Percentiles rank a stretch among this genome's conserved stretches.
These are phyloP conservation scores for Pterostichus madidus DNA, from an alignment of 2,888 invertebrate genomes.

Conservation along the genomic window DNA sequence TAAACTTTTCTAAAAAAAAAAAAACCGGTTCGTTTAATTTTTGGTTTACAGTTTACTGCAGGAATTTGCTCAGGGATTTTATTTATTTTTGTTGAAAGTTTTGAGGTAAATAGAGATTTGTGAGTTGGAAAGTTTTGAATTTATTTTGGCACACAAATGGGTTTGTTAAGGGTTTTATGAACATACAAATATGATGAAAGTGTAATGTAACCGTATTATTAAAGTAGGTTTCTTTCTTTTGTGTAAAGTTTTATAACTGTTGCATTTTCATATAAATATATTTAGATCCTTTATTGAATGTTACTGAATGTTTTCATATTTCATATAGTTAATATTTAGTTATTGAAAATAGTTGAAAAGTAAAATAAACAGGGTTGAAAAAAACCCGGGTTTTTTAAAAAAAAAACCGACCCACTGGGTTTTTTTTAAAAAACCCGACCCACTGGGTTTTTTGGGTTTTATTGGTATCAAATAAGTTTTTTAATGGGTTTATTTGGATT, in stretches of 20 bases:
- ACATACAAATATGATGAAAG: not conserved
- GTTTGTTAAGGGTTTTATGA: not conserved
- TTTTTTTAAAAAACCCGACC: no score
- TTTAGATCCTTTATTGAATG: no score
- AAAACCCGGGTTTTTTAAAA: no score
- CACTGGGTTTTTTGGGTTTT: no score
- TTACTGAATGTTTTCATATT: no score
- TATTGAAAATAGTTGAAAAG: no score
- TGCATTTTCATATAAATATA: not conserved
- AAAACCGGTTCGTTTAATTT: not conserved
- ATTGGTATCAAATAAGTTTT: no score
- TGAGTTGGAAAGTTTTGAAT: conserved; percentile 13
- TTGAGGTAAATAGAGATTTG: conserved; percentile 9
- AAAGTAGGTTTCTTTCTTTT: not conserved
- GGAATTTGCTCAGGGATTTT: conserved; percentile 3
- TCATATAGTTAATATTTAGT: no score
- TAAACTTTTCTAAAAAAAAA: conserved; percentile 5
- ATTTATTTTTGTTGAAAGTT: conserved; percentile 10
- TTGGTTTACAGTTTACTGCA: conserved; percentile 4
- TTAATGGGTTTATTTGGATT: no score
- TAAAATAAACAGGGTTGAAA: no score
- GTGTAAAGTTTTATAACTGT: not conserved
- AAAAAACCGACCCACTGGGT: no score
- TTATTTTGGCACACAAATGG: not conserved
- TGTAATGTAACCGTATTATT: not conserved